phyloP scores from a whole-genome alignment of 1,140 invertebrate genomes.

The Saccostrea cuccullata region DNA sequence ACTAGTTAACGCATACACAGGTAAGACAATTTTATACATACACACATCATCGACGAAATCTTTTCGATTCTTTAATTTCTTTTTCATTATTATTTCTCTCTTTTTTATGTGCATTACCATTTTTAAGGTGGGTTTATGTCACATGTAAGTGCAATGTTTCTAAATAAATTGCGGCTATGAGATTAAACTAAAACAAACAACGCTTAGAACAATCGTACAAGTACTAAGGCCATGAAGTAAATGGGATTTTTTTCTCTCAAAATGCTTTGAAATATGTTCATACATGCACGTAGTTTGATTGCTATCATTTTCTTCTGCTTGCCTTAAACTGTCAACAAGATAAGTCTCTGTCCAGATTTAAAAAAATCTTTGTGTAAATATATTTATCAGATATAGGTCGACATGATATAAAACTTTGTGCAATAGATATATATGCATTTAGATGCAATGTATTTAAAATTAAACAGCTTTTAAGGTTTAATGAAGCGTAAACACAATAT shows the following conservation, averaged over 20 bases:
- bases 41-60: not conserved
- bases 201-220: not conserved
- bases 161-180: not conserved
- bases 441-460: too few relatives aligned
- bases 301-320: not conserved
- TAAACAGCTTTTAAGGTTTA: too few relatives aligned
- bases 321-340: not conserved
- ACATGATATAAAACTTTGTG: not conserved
- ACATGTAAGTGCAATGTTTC: not conserved
- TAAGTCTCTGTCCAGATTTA: not conserved
- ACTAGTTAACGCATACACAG: not conserved
- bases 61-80: not conserved
- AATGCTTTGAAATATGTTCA: too few relatives aligned
- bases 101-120: not conserved
- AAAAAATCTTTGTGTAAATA: constrained; percentile 21
- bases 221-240: not conserved
- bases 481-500: not conserved
- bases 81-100: too few relatives aligned
- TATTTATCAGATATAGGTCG: not conserved
- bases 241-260: not conserved
- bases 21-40: not conserved
- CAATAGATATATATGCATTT: too few relatives aligned
- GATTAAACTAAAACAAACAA: not conserved
- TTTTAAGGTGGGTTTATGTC: not conserved
- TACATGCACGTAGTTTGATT: too few relatives aligned